Evolutionary conservation across 2,113 vertebrate species (phyloP).

Genomic region (Chamaea fasciata): DNA sequence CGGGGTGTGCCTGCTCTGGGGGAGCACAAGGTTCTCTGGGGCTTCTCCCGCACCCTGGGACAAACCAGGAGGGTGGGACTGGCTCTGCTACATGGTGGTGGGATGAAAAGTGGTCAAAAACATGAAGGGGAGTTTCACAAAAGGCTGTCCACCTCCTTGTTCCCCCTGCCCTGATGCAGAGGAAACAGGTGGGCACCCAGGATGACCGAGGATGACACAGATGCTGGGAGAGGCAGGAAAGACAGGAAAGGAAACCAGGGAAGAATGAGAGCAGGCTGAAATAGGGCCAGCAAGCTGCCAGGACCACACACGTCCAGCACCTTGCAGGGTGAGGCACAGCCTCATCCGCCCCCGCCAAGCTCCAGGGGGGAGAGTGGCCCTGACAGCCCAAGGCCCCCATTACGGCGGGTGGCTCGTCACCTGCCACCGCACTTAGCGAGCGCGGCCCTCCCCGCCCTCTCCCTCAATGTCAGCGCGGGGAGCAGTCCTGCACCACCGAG

Average conservation of each 20-base stretch:
- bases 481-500: not conserved
- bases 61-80: not conserved
- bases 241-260: not conserved
- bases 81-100: not conserved
- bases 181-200: not conserved
- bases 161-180: not conserved
- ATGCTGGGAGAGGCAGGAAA: not conserved
- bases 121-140: not conserved
- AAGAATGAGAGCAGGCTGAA: not conserved
- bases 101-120: not conserved
- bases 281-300: not conserved
- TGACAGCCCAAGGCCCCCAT: not conserved
- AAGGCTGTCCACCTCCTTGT: not conserved
- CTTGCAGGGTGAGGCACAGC: not conserved
- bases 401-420: not conserved
- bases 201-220: not conserved
- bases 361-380: fast-evolving
- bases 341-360: not conserved
- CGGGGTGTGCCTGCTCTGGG: fast-evolving
- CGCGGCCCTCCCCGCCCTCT: not conserved
- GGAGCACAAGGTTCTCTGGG: not conserved
- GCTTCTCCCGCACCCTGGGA: not conserved
- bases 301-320: not conserved
- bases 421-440: not conserved
- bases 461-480: not conserved